Evolutionary conservation across 2,113 vertebrate species (phyloP).

Genomic region (Saimiri boliviensis): DNA sequence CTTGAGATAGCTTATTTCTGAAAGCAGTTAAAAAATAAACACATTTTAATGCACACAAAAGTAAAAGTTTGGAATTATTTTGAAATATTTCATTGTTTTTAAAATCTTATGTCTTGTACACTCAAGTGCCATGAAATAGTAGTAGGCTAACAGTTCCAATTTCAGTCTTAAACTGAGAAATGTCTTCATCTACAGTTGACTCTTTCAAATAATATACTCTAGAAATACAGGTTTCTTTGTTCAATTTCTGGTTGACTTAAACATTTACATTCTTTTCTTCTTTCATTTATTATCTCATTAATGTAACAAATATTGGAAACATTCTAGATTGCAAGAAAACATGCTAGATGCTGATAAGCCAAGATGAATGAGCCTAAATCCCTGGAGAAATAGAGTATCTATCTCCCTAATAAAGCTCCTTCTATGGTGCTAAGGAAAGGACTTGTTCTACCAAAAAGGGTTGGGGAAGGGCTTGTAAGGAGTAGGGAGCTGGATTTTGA

Average conservation of each 20-base stretch:
- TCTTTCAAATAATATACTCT: not conserved
- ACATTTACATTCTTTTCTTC: not conserved
- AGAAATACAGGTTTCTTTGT: not conserved
- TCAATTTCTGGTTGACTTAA: not conserved
- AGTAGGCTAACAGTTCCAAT: not conserved
- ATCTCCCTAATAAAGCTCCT: not conserved
- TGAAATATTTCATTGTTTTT: not conserved
- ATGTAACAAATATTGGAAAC: not conserved
- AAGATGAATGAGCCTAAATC: not conserved
- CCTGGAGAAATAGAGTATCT: not conserved
- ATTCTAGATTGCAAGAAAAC: not conserved
- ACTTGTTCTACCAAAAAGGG: not conserved
- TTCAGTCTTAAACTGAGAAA: not conserved
- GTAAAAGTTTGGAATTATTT: not conserved
- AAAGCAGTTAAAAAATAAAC: not conserved
- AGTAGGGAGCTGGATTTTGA: not conserved
- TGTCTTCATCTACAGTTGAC: not conserved
- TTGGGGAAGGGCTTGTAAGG: not conserved
- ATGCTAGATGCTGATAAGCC: not conserved
- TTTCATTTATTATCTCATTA: not conserved
- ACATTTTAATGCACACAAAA: not conserved
- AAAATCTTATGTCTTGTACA: not conserved
- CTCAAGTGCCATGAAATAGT: not conserved
- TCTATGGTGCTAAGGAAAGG: not conserved
- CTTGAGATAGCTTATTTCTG: not conserved